Evolutionary conservation across 2,113 vertebrate genomes (phyloP).

Genomic region (Setophaga kirtlandii): DNA sequence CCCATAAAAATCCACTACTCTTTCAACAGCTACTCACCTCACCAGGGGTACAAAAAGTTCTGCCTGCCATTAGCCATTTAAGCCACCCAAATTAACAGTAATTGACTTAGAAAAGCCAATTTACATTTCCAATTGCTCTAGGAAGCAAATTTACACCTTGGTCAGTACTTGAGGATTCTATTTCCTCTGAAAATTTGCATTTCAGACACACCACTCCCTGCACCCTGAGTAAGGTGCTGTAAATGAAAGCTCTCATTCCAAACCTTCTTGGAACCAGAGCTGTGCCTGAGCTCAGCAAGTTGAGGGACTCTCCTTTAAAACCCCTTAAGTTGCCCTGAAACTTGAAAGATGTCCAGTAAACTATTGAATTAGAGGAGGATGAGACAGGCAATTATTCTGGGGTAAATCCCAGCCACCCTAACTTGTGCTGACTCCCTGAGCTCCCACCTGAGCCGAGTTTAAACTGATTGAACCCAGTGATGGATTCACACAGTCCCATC

Average conservation of each 20-base stretch:
- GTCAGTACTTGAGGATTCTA: background rate
- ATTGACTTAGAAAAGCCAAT: background rate
- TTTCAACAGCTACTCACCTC: background rate
- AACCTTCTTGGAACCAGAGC: background rate
- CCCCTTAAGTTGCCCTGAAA: background rate
- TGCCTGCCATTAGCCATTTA: background rate
- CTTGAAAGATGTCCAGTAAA: background rate
- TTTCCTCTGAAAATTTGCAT: background rate
- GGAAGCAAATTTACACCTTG: background rate
- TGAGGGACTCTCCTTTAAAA: background rate
- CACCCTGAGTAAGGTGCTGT: background rate
- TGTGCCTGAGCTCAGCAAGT: background rate
- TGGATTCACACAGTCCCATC: background rate
- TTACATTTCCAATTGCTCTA: background rate
- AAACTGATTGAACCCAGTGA: background rate
- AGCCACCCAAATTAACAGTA: background rate
- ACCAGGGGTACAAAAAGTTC: background rate
- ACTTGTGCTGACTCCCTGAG: background rate
- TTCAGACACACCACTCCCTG: background rate
- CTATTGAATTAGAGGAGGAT: background rate
- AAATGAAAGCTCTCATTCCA: background rate
- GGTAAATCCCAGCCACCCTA: background rate
- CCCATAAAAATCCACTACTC: background rate
- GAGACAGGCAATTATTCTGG: background rate
- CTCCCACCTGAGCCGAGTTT: background rate